These are phyloP conservation scores for Lagria hirta DNA, from an alignment of 2,888 invertebrate species.

Conservation along the genomic window DNA sequence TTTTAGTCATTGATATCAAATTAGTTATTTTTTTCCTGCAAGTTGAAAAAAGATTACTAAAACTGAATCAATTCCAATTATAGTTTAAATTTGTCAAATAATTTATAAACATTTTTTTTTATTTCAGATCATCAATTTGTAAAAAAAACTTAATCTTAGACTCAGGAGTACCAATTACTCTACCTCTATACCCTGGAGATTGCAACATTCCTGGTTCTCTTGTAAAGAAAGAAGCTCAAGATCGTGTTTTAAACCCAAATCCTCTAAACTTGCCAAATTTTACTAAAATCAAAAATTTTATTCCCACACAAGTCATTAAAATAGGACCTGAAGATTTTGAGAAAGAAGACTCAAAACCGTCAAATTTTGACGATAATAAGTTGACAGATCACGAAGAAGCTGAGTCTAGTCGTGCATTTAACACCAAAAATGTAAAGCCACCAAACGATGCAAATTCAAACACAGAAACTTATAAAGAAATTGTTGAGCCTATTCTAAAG, in stretches of 20 bases:
- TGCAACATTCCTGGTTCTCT: constrained; percentile 65
- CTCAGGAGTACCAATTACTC: constrained; percentile 70
- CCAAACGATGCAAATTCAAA: constrained; percentile 30
- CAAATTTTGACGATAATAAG: constrained; percentile 48
- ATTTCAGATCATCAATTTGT: constrained; percentile 74
- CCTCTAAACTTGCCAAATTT: constrained; percentile 13
- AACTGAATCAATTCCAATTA: too few relatives aligned
- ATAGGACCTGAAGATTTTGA: constrained; percentile 48
- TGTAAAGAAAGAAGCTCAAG: constrained; percentile 28
- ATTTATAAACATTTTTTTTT: too few relatives aligned
- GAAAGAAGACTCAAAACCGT: constrained; percentile 35
- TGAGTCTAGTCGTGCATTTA: constrained; percentile 64
- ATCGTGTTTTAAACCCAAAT: constrained; percentile 18
- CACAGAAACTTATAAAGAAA: constrained; percentile 63
- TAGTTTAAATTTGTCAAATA: too few relatives aligned
- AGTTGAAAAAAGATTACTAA: too few relatives aligned
- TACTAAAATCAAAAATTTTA: constrained; percentile 33
- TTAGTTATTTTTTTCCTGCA: too few relatives aligned
- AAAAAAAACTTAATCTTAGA: constrained; percentile 72
- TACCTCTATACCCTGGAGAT: constrained; percentile 76
- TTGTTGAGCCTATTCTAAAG: constrained; percentile 73
- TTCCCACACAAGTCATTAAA: constrained; percentile 51
- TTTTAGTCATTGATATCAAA: too few relatives aligned
- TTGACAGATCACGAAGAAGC: constrained; percentile 51
- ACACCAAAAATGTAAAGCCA: constrained; percentile 43